Evolutionary conservation across 2,888 invertebrate species (phyloP).

Genomic region (Salticus scenicus): DNA sequence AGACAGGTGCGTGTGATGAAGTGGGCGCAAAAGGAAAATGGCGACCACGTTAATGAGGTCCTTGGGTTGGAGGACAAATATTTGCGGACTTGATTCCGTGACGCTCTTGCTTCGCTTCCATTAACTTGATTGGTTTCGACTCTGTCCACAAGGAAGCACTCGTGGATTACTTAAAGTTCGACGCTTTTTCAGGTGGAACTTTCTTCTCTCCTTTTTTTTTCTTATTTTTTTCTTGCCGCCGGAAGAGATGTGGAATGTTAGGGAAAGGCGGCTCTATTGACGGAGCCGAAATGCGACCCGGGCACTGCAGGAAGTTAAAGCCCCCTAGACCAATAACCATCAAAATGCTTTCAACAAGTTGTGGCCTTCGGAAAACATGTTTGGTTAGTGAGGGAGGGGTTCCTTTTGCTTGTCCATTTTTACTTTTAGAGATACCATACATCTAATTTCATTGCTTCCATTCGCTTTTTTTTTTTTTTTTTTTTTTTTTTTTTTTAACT

Average conservation of each 20-base stretch:
- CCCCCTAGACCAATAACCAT: conserved; percentile 64
- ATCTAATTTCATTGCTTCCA: conserved; percentile 8
- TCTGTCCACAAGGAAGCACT: conserved; percentile 70
- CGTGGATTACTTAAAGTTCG: conserved; percentile 71
- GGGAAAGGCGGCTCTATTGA: conserved; percentile 60
- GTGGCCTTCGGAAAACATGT: conserved; percentile 63
- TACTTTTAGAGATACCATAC: conserved; percentile 8
- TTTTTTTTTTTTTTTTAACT: not conserved
- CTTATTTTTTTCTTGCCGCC: conserved; percentile 38
- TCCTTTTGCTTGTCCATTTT: conserved; percentile 35
- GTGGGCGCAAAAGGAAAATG: conserved; percentile 63
- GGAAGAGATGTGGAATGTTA: conserved; percentile 66
- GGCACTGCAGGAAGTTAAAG: conserved; percentile 58
- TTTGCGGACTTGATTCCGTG: conserved; percentile 70
- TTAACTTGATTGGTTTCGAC: conserved; percentile 70
- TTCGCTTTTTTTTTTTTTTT: conserved; percentile 1
- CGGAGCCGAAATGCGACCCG: conserved; percentile 59
- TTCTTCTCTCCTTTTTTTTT: conserved; percentile 29
- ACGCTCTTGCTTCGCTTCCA: conserved; percentile 69
- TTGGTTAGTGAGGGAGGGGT: conserved; percentile 27
- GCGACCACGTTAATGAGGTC: conserved; percentile 69
- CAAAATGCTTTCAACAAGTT: conserved; percentile 69
- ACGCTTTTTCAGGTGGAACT: conserved; percentile 63
- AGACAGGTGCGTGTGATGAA: conserved; percentile 70
- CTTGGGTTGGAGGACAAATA: conserved; percentile 69